phyloP scores from a whole-genome alignment of 2,113 vertebrate genomes.

The Tragelaphus imberbis region DNA sequence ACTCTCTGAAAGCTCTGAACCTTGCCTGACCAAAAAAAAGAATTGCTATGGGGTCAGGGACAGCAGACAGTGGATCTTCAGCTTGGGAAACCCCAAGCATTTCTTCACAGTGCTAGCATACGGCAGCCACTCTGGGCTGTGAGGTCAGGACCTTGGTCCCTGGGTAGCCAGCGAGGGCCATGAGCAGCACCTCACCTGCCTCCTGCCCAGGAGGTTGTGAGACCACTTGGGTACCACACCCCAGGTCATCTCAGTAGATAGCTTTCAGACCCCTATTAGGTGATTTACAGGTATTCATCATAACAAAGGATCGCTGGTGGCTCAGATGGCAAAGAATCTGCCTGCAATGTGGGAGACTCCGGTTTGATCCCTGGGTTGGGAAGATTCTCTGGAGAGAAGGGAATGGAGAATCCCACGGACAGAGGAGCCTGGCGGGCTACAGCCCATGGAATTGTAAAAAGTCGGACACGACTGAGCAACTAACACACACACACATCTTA shows the following conservation, averaged over 20 bases:
- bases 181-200: neutral
- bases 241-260: neutral
- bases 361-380: neutral
- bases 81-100: neutral
- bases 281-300: neutral
- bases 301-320: neutral
- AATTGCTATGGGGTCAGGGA: rapidly evolving
- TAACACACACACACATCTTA: neutral
- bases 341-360: neutral
- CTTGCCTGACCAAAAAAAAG: neutral
- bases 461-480: neutral
- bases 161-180: neutral
- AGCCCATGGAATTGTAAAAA: neutral
- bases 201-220: neutral
- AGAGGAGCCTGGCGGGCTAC: neutral
- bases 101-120: no score
- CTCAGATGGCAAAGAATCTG: neutral
- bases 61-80: neutral
- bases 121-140: neutral
- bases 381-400: neutral
- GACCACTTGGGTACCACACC: neutral
- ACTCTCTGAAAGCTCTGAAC: neutral
- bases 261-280: neutral
- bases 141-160: neutral
- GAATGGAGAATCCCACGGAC: neutral